Base-by-base conservation (phyloP, 1,140 invertebrate genomes). In the Marisa cornuarietis region DNA sequence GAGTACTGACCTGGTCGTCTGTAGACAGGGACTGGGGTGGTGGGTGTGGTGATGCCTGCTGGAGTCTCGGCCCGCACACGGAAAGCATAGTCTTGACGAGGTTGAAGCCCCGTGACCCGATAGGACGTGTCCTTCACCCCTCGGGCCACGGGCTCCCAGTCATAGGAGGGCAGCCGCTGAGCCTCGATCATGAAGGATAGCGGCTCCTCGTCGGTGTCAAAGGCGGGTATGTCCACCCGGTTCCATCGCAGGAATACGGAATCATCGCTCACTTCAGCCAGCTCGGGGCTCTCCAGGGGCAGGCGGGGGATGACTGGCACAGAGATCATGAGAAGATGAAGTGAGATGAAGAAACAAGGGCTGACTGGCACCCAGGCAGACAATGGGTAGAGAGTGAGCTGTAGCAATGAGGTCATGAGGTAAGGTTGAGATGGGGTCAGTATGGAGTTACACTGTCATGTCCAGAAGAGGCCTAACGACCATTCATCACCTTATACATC, bases 181-280 rank as follows among this genome's bases (percentile, higher is more conserved):
- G 83, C 82, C 63, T 89, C 88, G 51, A 89, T 87, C 68, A 89
- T 84, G 80, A 87, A 89, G 16, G 87, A 80, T 58, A 89, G 79
- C 9, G 86, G 86, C 63, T 85, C 81, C 31, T 89, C 87, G 58
- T 86, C 84, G 42, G 63, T 52, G 7, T 82, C 81, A 65, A 86
- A 85, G 10, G 87, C 84, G 22, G 88, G 88, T 18, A 89, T 71
- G 31, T 88, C 86, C 63, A 89, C 87, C 31, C 82, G 79, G 22
- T 80, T 80, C 88, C 88, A 89, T 13, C 80, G 82, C 9, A 89
- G 81, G 11, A 79, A 75, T 6, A 88, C 76, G 24, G 83, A 83
- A 16, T 85, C 83, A 24, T 88, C 87, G 20, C 86, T 84, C 26
- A 88, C 83, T 62, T 85, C 83, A 22, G 80, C 74, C 18, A 89